Conservation (phyloP, 2,113 vertebrate species). For the Verasper variegatus region DNA sequence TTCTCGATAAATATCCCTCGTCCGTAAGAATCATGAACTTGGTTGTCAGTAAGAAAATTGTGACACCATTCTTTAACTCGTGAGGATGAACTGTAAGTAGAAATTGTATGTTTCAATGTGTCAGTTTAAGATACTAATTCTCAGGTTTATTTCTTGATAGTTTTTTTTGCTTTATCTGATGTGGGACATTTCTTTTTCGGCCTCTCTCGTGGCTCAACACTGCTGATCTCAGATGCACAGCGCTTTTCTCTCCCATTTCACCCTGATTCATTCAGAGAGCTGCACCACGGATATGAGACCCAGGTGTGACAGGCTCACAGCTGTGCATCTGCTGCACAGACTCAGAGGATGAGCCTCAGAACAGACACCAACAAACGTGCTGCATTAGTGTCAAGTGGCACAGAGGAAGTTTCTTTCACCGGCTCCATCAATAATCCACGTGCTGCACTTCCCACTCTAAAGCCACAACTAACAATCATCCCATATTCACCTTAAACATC, state of each 20-base stretch:
- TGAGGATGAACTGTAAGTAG: no score
- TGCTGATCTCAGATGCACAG: neutral
- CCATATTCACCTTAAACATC: neutral
- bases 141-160: no score
- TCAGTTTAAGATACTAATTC: no score
- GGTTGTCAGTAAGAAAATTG: no score
- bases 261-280: constrained; percentile 22
- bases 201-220: no score
- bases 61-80: no score
- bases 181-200: no score
- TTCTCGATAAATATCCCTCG: no score
- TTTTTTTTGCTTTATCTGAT: no score
- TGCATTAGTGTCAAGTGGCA: constrained; percentile 41
- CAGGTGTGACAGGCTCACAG: constrained; percentile 59
- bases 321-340: constrained; percentile 32
- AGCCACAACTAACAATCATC: neutral
- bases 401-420: neutral
- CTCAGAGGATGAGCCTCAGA: constrained; percentile 21
- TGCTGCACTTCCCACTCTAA: neutral
- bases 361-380: constrained; percentile 30
- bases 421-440: constrained; percentile 15
- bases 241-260: constrained; percentile 31
- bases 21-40: no score
- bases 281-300: constrained; percentile 21
- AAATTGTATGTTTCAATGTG: no score